Evolutionary conservation across 2,113 vertebrate genomes (phyloP).

Genomic region (Plecotus auritus): DNA sequence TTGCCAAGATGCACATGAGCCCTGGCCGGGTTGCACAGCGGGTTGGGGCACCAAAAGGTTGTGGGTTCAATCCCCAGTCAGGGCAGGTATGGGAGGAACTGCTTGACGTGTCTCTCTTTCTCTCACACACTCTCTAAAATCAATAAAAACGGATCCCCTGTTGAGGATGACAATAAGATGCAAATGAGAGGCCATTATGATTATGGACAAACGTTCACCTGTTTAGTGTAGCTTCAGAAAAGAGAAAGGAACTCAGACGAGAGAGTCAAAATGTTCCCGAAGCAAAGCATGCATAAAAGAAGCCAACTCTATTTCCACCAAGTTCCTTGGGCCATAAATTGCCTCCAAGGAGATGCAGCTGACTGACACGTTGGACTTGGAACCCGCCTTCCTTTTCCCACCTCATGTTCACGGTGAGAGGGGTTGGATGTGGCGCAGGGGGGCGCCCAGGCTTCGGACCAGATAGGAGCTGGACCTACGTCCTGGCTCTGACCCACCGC

Average conservation of each 20-base stretch:
- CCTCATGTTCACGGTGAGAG: fast-evolving
- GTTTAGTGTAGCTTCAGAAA: neutral
- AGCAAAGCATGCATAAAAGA: neutral
- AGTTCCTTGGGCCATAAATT: neutral
- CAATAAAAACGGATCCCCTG: too few relatives aligned
- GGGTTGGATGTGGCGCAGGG: neutral
- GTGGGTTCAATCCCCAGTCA: too few relatives aligned
- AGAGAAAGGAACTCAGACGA: conserved; percentile 1
- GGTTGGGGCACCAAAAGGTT: too few relatives aligned
- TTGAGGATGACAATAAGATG: neutral
- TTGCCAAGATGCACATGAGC: neutral
- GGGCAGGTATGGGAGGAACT: too few relatives aligned
- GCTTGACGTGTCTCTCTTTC: too few relatives aligned
- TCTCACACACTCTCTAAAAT: too few relatives aligned
- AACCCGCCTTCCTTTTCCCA: neutral
- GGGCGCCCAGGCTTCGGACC: neutral
- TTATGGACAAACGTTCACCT: neutral
- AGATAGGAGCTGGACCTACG: neutral
- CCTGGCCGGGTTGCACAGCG: too few relatives aligned
- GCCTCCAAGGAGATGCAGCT: neutral
- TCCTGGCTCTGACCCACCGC: neutral
- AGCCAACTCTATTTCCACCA: conserved; percentile 27
- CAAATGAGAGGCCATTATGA: neutral
- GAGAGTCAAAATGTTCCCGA: conserved; percentile 3
- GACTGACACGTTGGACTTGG: neutral